Evolutionary conservation across 2,797 vertebrate genomes (phyloP).

Genomic region (Crenichthys baileyi): DNA sequence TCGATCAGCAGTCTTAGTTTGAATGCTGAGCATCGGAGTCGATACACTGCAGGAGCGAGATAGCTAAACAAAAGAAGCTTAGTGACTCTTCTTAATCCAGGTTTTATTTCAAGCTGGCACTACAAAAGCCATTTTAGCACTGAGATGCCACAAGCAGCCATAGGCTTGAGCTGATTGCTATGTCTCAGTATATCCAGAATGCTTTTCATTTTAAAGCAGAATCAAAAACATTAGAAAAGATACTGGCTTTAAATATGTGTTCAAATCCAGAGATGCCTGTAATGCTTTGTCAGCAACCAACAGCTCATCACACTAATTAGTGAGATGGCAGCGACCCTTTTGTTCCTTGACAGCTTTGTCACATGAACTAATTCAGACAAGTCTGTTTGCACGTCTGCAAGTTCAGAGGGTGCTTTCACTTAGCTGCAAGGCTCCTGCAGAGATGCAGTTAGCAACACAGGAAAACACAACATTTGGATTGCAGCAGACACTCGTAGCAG

Average conservation of each 20-base stretch:
- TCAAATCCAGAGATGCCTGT: conserved; percentile 18
- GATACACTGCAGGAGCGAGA: conserved; percentile 54
- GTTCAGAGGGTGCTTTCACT: neutral
- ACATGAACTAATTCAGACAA: conserved; percentile 57
- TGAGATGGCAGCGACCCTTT: conserved; percentile 40
- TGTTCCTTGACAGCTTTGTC: conserved; percentile 52
- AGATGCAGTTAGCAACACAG: conserved; percentile 42
- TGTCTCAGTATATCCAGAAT: conserved; percentile 24
- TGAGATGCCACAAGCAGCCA: conserved; percentile 38
- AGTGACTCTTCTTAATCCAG: conserved; percentile 63
- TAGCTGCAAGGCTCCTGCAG: conserved; percentile 45
- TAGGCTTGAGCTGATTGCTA: conserved; percentile 35
- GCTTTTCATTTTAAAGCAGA: conserved; percentile 18
- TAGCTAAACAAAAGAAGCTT: conserved; percentile 62
- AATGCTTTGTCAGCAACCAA: conserved; percentile 31
- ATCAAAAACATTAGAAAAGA: conserved; percentile 11
- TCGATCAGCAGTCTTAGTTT: conserved; percentile 53
- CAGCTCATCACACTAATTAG: conserved; percentile 56
- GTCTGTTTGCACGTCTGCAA: conserved; percentile 6
- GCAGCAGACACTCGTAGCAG: conserved; percentile 17
- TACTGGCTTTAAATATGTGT: conserved; percentile 22
- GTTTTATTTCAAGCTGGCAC: conserved; percentile 60
- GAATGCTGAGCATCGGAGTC: conserved; percentile 51
- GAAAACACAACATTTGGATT: conserved; percentile 31
- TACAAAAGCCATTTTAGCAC: conserved; percentile 55